These are phyloP conservation scores for Cranoglanis bouderius DNA, from an alignment of 2,113 vertebrate species.

Conservation along the genomic window DNA sequence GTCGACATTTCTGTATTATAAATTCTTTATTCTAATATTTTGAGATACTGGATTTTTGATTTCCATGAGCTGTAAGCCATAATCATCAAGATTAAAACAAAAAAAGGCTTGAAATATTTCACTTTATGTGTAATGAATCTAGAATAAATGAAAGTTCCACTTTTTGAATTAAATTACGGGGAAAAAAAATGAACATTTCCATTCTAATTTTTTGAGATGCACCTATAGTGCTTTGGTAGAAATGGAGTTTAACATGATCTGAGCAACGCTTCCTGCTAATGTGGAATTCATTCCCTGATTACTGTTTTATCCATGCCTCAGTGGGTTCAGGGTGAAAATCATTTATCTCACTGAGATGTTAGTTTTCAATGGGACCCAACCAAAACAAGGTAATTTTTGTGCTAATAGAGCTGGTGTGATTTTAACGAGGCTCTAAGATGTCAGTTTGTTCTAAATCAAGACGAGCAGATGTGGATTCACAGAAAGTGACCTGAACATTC, in stretches of 20 bases:
- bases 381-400: neutral
- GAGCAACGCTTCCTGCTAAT: neutral
- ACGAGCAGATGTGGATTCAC: neutral
- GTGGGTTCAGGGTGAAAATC: neutral
- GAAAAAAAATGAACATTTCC: no score
- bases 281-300: neutral
- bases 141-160: no score
- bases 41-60: no score
- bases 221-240: neutral
- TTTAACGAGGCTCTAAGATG: neutral
- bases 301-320: neutral
- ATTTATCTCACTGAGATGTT: neutral
- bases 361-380: neutral
- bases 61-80: no score
- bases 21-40: no score
- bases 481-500: neutral
- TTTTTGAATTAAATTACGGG: no score
- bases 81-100: no score
- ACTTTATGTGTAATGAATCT: no score
- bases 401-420: neutral
- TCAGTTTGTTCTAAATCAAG: neutral
- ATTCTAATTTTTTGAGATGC: no score
- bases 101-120: no score
- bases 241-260: neutral
- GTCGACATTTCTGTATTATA: no score